Conservation (phyloP, 2,113 vertebrate species). For the Rhombomys opimus region DNA sequence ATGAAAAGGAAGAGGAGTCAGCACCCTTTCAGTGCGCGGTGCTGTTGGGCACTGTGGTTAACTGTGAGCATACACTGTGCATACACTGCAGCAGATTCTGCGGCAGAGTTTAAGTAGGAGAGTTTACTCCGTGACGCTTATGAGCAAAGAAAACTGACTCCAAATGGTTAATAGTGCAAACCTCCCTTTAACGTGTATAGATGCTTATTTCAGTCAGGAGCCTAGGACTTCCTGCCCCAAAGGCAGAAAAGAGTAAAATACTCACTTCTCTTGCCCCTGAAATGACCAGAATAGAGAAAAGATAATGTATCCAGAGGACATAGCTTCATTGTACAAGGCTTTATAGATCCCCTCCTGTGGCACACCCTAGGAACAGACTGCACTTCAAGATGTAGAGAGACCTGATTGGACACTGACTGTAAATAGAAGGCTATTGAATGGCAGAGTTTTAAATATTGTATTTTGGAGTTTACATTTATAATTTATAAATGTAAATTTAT, state of each 20-base stretch:
- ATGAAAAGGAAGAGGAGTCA: neutral
- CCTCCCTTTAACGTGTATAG: fast-evolving
- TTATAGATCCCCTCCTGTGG: neutral
- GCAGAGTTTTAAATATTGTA: neutral
- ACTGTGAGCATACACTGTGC: too few species aligned
- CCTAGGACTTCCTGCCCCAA: neutral
- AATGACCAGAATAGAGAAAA: neutral
- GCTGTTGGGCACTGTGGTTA: too few species aligned
- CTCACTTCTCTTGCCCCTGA: neutral
- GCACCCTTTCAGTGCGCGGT: neutral
- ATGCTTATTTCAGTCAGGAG: too few species aligned
- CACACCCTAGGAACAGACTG: fast-evolving
- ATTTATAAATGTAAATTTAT: neutral
- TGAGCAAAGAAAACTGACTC: neutral
- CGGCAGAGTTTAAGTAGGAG: neutral
- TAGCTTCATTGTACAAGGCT: neutral
- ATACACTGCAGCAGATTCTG: neutral
- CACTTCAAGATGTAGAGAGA: neutral
- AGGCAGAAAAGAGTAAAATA: neutral
- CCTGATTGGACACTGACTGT: neutral
- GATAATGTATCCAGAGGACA: too few species aligned
- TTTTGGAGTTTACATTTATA: neutral
- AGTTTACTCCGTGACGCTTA: neutral
- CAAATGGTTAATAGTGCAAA: too few species aligned
- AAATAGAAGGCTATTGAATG: neutral